Conservation (phyloP, 2,113 vertebrate genomes). For the Chionodraco myersi region DNA sequence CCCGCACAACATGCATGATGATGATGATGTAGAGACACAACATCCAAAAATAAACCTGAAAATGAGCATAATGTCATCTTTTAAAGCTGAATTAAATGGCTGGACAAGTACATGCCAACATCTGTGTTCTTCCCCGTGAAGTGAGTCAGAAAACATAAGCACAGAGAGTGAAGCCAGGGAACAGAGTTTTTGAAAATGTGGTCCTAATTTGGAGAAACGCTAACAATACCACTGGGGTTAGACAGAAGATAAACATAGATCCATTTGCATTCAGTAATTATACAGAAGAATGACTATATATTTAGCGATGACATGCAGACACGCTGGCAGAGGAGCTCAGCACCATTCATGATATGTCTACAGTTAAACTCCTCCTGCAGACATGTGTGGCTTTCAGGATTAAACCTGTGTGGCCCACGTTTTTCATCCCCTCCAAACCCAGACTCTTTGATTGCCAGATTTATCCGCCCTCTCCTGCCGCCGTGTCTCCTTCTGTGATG, state of each 20-base stretch:
- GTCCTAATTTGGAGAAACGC: neutral
- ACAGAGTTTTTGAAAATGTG: neutral
- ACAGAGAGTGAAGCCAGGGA: neutral
- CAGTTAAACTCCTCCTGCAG: conserved; percentile 24
- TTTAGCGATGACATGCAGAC: neutral
- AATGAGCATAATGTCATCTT: neutral
- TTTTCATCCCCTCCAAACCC: conserved; percentile 65
- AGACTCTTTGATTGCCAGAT: conserved; percentile 68
- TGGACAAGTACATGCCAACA: neutral
- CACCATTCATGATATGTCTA: neutral
- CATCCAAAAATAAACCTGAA: no score
- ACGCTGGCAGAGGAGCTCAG: conserved; percentile 1
- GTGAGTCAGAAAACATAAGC: neutral
- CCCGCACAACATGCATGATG: no score
- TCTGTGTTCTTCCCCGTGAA: neutral
- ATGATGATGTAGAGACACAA: no score
- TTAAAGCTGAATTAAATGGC: neutral
- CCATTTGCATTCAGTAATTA: neutral
- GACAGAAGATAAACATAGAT: neutral
- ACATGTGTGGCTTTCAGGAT: conserved; percentile 42
- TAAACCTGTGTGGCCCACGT: conserved; percentile 66
- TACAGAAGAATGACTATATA: neutral
- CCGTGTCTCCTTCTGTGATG: conserved; percentile 54
- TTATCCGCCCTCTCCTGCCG: conserved; percentile 48
- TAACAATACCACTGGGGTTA: neutral